Conservation (phyloP, 2,797 vertebrate species). For the Acanthurus leucopareius region DNA sequence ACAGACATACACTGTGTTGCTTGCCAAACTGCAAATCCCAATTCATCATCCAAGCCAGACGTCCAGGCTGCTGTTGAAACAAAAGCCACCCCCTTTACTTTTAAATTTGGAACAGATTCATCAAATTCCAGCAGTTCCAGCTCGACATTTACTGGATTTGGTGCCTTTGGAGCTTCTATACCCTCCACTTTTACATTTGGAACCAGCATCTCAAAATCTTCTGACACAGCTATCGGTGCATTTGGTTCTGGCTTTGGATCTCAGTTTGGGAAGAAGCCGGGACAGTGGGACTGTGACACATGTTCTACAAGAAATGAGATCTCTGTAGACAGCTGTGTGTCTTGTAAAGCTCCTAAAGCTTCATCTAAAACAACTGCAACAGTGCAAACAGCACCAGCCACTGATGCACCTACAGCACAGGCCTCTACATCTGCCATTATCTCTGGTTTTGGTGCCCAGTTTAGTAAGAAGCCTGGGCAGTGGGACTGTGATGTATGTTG, state of each 20-base stretch:
- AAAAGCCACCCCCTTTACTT: slow-evolving; percentile 80
- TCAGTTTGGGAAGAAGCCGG: slow-evolving; percentile 74
- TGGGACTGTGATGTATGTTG: slow-evolving; percentile 89
- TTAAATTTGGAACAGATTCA: slow-evolving; percentile 84
- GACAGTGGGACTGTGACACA: slow-evolving; percentile 73
- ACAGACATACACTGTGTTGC: slow-evolving; percentile 83
- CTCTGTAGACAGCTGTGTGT: slow-evolving; percentile 65
- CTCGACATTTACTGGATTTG: slow-evolving; percentile 76
- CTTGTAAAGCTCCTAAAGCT: slow-evolving; percentile 80
- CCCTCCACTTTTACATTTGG: slow-evolving; percentile 85
- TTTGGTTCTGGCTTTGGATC: slow-evolving; percentile 75
- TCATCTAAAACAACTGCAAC: slow-evolving; percentile 52
- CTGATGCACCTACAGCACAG: slow-evolving; percentile 29
- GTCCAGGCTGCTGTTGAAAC: slow-evolving; percentile 60
- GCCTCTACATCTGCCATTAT: slow-evolving; percentile 30
- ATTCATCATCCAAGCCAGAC: slow-evolving; percentile 68
- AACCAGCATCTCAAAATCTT: slow-evolving; percentile 59
- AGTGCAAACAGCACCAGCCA: slow-evolving; percentile 59
- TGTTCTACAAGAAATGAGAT: slow-evolving; percentile 77
- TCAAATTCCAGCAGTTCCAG: slow-evolving; percentile 64
- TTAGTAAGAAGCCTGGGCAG: slow-evolving; percentile 85
- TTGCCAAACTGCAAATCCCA: slow-evolving; percentile 87
- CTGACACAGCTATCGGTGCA: slow-evolving; percentile 39
- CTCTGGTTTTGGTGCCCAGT: slow-evolving; percentile 84
- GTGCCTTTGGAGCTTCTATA: slow-evolving; percentile 77